Evolutionary conservation across 2,888 invertebrate genomes (phyloP), one percentile per base, ranked within the genome.

Genomic region (Diogma glabrata): DNA sequence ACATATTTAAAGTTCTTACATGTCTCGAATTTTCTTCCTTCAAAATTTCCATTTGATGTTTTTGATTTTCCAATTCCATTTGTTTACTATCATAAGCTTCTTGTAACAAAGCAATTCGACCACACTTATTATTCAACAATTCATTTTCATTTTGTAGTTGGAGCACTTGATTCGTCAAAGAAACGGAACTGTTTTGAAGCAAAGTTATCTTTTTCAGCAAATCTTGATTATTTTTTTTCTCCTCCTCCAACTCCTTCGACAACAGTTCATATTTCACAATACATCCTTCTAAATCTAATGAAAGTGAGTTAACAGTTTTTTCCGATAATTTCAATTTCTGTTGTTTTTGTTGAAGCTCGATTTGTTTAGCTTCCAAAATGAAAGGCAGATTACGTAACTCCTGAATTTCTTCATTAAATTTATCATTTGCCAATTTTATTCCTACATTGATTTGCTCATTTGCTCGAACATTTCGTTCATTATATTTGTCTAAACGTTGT

Each of bases 181-280:
- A n/a, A 7, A 23, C n/a, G 14, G 20, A 6, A 16, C n/a, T 43
- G 3, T 43, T 23, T 7, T 1, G n/a, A n/a, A 14, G 20, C 5
- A 6, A 5, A n/a, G n/a, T 20, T n/a, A 43, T 7, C 1, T 43
- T 43, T 49, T 52, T 28, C 26, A 45, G 30, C 7, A 54, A 49
- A 30, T 52, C 52, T 4, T 7, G 10, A 38, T 45, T 51, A 17
- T 50, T 53, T 5, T 24, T 28, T 30, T 51, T 30, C 26, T 52
- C 54, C 9, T 51, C 24, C 14, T 56, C 53, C 19, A 55, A 45
- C 16, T 49, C 47, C 30, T 55, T 55, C 8, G 54, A 51, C 10
- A 53, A 36, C n/a, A 54, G n/a, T 53, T 56, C 56, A 36, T 52
- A 56, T 47, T 56, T 56, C 17, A 56, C 49, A n/a, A 56, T 55